A percentile compares a stretch with the other conserved stretches of the same genome.
These are phyloP conservation scores for Branchinecta lindahli DNA, from an alignment of 1,140 invertebrate genomes.

Conservation along the genomic window DNA sequence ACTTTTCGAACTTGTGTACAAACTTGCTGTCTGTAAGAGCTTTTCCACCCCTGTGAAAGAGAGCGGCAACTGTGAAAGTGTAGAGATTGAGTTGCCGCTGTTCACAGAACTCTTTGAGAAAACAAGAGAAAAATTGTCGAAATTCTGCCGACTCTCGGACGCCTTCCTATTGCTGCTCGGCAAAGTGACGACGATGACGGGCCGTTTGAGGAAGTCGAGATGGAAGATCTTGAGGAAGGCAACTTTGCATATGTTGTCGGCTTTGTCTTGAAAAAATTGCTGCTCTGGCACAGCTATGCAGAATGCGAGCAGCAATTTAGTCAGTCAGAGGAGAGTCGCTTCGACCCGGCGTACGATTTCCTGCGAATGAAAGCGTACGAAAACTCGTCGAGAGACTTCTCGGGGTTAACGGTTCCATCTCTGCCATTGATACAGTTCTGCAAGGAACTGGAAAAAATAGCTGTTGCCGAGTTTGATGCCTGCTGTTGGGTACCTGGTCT, in stretches of 20 bases:
- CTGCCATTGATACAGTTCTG: not conserved
- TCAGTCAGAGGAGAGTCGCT: not conserved
- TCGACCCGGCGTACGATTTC: slow-evolving; percentile 3
- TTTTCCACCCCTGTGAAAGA: slow-evolving; percentile 5
- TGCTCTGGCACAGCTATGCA: not conserved
- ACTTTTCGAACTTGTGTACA: slow-evolving; percentile 9
- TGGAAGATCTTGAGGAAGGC: not conserved
- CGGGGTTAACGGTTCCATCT: not conserved
- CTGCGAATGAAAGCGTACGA: no score
- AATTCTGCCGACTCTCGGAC: not conserved
- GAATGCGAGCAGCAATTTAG: not conserved
- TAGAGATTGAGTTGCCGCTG: not conserved
- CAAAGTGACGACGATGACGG: not conserved
- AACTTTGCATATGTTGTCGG: slow-evolving; percentile 8
- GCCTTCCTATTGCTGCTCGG: not conserved
- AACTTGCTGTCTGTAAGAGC: slow-evolving; percentile 5
- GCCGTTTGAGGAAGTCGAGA: not conserved
- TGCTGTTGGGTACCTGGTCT: slow-evolving; percentile 3
- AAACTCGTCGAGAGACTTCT: not conserved
- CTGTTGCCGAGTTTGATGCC: not conserved
- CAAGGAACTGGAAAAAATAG: not conserved
- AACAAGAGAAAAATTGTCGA: not conserved
- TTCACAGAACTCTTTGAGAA: slow-evolving; percentile 2
- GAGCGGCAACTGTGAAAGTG: slow-evolving; percentile 1
- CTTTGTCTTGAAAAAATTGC: slow-evolving; percentile 6